phyloP scores from a whole-genome alignment of 2,797 vertebrate genomes.

The Molossus molossus region DNA sequence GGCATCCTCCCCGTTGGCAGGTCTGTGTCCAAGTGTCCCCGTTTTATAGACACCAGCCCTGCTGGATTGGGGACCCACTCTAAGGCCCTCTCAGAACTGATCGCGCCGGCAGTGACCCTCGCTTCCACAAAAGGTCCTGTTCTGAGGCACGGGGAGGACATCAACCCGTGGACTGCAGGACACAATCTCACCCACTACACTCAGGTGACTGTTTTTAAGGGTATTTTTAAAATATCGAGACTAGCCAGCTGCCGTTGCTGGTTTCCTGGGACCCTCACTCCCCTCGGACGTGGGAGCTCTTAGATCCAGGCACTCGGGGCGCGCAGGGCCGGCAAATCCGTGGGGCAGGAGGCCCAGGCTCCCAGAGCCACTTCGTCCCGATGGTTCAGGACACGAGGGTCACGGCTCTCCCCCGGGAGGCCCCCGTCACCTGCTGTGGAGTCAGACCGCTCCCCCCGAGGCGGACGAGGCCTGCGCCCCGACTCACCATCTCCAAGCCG shows the following conservation, averaged over 20 bases:
- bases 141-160: background rate
- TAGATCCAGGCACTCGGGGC: background rate
- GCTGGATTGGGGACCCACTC: background rate
- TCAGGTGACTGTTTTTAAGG: background rate
- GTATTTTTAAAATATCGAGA: background rate
- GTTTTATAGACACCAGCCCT: background rate
- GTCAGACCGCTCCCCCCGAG: fast-evolving
- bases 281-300: background rate
- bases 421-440: background rate
- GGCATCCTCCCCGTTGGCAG: background rate
- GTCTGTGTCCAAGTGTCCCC: background rate
- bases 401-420: fast-evolving
- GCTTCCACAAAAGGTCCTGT: background rate
- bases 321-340: background rate
- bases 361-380: fast-evolving
- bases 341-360: background rate
- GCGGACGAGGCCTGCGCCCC: no score
- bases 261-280: no score
- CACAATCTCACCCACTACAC: background rate
- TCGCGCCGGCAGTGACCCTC: no score
- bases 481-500: background rate
- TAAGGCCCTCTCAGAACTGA: background rate
- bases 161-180: background rate
- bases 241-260: fast-evolving
- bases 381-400: fast-evolving